phyloP scores from a whole-genome alignment of 2,888 invertebrate species.

The Caenorhabditis imperialis region DNA sequence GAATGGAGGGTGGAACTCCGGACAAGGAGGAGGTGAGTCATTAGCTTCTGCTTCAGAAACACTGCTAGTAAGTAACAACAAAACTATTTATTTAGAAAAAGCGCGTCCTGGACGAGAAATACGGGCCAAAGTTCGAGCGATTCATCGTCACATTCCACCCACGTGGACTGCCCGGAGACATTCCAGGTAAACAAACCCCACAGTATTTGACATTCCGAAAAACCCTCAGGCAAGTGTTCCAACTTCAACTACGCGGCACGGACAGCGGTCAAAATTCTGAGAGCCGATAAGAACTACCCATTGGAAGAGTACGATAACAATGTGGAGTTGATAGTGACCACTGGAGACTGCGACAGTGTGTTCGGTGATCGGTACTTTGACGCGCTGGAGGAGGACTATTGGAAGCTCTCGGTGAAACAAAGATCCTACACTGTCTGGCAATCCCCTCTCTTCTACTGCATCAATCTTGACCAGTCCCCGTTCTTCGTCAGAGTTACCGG shows the following conservation, averaged over 20 bases:
- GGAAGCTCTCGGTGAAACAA: slow-evolving; percentile 64
- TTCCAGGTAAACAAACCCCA: slow-evolving; percentile 61
- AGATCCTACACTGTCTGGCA: slow-evolving; percentile 73
- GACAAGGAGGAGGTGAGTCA: slow-evolving; percentile 68
- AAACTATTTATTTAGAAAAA: slow-evolving; percentile 60
- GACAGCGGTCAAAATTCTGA: slow-evolving; percentile 63
- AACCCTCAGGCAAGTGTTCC: slow-evolving; percentile 71
- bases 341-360: slow-evolving; percentile 73
- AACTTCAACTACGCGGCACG: slow-evolving; percentile 73
- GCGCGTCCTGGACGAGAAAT: slow-evolving; percentile 61
- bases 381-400: slow-evolving; percentile 73
- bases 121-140: slow-evolving; percentile 67
- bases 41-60: too few relatives aligned
- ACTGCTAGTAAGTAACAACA: slow-evolving; percentile 10
- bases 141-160: slow-evolving; percentile 75
- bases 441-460: slow-evolving; percentile 73
- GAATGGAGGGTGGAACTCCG: slow-evolving; percentile 74
- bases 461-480: slow-evolving; percentile 72
- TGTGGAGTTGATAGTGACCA: slow-evolving; percentile 71
- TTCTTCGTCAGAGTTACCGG: slow-evolving; percentile 74
- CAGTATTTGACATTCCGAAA: slow-evolving; percentile 20
- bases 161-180: slow-evolving; percentile 71
- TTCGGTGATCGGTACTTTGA: slow-evolving; percentile 75
- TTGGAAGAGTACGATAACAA: slow-evolving; percentile 60
- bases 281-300: slow-evolving; percentile 68